A percentile compares a stretch with the other conserved stretches of the same genome.
Conservation (phyloP, 2,888 invertebrate genomes). For the Urechis unicinctus region DNA sequence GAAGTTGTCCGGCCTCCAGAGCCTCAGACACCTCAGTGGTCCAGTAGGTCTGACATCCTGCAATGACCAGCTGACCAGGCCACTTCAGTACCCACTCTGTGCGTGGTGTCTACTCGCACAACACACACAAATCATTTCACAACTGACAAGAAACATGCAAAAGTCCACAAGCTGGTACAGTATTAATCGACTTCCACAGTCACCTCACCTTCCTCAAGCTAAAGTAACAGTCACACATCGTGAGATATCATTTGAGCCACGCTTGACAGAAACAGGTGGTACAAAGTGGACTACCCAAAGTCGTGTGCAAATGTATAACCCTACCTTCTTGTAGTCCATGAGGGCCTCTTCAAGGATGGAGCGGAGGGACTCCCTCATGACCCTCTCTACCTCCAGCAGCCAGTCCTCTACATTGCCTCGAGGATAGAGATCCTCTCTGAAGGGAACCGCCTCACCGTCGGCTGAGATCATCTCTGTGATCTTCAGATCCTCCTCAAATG, state of each 20-base stretch:
- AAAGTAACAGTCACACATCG: too few species aligned
- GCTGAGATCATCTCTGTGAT: slow-evolving; percentile 71
- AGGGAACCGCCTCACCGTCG: slow-evolving; percentile 67
- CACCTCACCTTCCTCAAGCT: too few species aligned
- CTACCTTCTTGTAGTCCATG: slow-evolving; percentile 47
- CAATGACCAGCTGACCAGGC: slow-evolving; percentile 76
- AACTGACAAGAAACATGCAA: too few species aligned
- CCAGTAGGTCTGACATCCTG: slow-evolving; percentile 68
- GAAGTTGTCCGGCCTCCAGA: slow-evolving; percentile 55
- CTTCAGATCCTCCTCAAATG: slow-evolving; percentile 63
- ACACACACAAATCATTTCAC: too few species aligned
- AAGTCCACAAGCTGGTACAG: too few species aligned
- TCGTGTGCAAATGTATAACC: not conserved
- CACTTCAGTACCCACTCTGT: slow-evolving; percentile 67
- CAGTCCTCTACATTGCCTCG: slow-evolving; percentile 70
- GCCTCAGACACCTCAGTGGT: slow-evolving; percentile 66
- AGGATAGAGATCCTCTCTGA: slow-evolving; percentile 65
- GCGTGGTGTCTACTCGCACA: slow-evolving; percentile 36
- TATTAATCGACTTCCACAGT: too few species aligned
- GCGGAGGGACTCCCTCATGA: slow-evolving; percentile 63
- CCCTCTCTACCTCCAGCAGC: slow-evolving; percentile 63
- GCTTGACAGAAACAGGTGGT: too few species aligned
- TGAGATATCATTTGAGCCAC: too few species aligned
- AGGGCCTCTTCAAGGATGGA: slow-evolving; percentile 54
- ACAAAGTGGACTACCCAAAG: not conserved